phyloP scores from a whole-genome alignment of 2,888 invertebrate species.

The Drosophila paranaensis region DNA sequence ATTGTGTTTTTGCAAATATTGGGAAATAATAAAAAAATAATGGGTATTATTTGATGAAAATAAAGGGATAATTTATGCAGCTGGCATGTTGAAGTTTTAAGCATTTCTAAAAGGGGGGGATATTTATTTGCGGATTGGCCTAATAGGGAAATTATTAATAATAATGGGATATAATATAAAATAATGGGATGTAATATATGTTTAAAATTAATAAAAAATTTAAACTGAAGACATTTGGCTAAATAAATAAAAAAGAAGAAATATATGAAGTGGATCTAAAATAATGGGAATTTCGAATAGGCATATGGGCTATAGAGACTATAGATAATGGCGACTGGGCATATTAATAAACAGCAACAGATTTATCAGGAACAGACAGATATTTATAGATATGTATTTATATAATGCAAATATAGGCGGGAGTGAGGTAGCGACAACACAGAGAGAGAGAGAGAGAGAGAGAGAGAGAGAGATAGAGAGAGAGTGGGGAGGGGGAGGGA shows the following conservation, averaged over 20 bases:
- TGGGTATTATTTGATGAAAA: not conserved
- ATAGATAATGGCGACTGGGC: too few species aligned
- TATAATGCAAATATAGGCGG: not conserved
- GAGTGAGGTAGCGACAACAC: not conserved
- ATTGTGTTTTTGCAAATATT: not conserved
- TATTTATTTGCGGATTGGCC: too few species aligned
- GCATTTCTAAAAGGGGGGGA: too few species aligned
- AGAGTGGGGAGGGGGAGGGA: not conserved
- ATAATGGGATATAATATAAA: too few species aligned
- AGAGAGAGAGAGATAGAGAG: not conserved
- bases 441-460: not conserved
- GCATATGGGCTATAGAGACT: too few species aligned
- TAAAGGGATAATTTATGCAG: too few species aligned
- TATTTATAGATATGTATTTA: not conserved
- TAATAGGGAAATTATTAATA: not conserved
- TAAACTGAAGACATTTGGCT: too few species aligned
- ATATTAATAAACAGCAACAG: not conserved
- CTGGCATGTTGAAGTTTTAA: too few species aligned
- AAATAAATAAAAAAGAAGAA: too few species aligned
- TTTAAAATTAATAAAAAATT: too few species aligned
- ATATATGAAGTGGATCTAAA: not conserved
- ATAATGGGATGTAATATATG: too few species aligned
- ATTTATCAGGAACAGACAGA: slow-evolving; percentile 1
- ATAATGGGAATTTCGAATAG: not conserved
- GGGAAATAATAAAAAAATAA: not conserved